A percentile compares a stretch with the other conserved stretches of the same genome.
Conservation (phyloP, 2,113 vertebrate genomes). For the Cebus imitator region DNA sequence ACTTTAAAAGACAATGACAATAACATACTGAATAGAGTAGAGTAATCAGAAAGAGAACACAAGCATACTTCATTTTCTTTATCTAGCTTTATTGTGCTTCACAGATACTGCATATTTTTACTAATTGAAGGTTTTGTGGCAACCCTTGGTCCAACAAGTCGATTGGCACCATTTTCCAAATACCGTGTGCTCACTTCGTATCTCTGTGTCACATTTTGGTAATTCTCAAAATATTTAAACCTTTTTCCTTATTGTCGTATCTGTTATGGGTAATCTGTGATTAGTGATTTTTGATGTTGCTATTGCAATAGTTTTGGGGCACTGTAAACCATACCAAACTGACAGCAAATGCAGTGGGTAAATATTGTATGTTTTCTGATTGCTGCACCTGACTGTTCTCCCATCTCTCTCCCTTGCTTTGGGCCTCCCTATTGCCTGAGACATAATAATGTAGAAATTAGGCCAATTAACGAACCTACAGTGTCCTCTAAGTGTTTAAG, state of each 20-base stretch:
- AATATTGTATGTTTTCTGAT: not conserved
- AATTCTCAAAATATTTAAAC: not conserved
- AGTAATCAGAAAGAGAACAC: not conserved
- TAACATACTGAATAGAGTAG: not conserved
- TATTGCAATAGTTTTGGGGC: not conserved
- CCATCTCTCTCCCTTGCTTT: not conserved
- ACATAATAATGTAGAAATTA: not conserved
- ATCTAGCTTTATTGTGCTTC: not conserved
- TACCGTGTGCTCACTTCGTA: not conserved
- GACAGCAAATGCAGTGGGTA: not conserved
- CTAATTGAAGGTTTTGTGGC: not conserved
- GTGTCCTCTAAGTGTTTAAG: not conserved
- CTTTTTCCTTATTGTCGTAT: not conserved
- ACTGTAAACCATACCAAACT: not conserved
- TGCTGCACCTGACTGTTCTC: not conserved
- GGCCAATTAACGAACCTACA: not conserved
- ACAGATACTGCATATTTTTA: not conserved
- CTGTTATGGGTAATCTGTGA: not conserved
- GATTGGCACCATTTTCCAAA: not conserved
- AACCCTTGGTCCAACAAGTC: not conserved
- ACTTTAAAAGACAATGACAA: not conserved
- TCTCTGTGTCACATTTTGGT: not conserved
- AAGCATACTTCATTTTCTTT: not conserved
- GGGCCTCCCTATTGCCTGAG: not conserved
- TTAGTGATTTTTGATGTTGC: not conserved